Conservation (phyloP, 2,113 vertebrate species). For the Cheilinus undulatus region DNA sequence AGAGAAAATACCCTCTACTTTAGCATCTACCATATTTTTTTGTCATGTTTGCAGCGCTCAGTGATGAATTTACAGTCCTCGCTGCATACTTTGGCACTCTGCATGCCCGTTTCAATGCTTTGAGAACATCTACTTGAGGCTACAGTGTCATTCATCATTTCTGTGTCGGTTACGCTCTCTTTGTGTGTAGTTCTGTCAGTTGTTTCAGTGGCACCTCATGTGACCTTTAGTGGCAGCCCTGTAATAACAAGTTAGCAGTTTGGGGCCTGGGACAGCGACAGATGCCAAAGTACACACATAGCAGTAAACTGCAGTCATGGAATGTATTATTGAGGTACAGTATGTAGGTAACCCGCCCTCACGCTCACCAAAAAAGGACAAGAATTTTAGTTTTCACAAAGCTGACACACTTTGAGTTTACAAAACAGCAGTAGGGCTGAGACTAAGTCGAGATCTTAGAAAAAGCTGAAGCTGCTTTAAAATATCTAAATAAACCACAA, state of each 20-base stretch:
- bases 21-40: background rate
- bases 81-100: background rate
- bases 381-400: constrained; percentile 46
- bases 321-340: constrained; percentile 63
- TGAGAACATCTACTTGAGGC: background rate
- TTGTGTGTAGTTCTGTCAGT: constrained; percentile 14
- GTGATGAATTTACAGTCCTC: background rate
- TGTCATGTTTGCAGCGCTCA: background rate
- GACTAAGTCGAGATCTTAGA: too few relatives aligned
- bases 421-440: constrained; percentile 14
- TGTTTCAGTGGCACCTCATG: constrained; percentile 52
- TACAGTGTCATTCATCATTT: constrained; percentile 11
- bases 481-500: too few relatives aligned
- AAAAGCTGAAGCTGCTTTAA: too few relatives aligned
- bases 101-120: background rate
- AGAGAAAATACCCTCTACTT: too few relatives aligned
- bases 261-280: constrained; percentile 26
- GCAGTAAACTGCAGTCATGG: constrained; percentile 59
- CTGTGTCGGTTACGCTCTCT: background rate
- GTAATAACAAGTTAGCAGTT: constrained; percentile 54
- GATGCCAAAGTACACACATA: constrained; percentile 63
- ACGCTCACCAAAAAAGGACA: constrained; percentile 61
- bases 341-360: constrained; percentile 51
- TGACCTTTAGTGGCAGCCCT: constrained; percentile 59
- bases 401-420: constrained; percentile 24